Evolutionary conservation across 2,797 vertebrate genomes (phyloP).

Genomic region (Gymnopithys bicolor): DNA sequence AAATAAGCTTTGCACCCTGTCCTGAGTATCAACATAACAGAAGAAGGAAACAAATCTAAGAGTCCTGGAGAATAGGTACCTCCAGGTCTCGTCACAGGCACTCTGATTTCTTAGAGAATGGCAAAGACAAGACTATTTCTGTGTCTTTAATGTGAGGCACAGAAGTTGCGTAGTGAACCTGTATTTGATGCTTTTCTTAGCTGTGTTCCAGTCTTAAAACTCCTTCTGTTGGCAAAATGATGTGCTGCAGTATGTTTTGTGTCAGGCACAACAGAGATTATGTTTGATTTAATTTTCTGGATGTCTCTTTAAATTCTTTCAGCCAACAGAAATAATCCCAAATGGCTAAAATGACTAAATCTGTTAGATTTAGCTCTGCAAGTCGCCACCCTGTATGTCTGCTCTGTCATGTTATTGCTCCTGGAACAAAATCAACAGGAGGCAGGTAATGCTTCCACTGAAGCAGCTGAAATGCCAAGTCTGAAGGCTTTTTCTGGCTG

Average conservation of each 20-base stretch:
- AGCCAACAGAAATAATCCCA: not conserved
- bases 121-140: not conserved
- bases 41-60: not conserved
- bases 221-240: not conserved
- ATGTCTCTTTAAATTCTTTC: not conserved
- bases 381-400: not conserved
- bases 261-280: not conserved
- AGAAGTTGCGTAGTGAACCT: not conserved
- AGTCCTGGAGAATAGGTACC: not conserved
- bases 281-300: slow-evolving; percentile 1
- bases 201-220: not conserved
- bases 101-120: not conserved
- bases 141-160: not conserved
- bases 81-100: not conserved
- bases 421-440: not conserved
- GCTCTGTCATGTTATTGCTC: not conserved
- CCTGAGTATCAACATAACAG: not conserved
- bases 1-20: not conserved
- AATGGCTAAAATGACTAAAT: not conserved
- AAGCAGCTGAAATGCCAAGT: not conserved
- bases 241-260: not conserved
- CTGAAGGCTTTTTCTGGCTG: not conserved
- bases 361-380: not conserved
- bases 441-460: not conserved
- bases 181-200: not conserved